Evolutionary conservation across 2,797 vertebrate species (phyloP).

Genomic region (Gobio occitaniae): DNA sequence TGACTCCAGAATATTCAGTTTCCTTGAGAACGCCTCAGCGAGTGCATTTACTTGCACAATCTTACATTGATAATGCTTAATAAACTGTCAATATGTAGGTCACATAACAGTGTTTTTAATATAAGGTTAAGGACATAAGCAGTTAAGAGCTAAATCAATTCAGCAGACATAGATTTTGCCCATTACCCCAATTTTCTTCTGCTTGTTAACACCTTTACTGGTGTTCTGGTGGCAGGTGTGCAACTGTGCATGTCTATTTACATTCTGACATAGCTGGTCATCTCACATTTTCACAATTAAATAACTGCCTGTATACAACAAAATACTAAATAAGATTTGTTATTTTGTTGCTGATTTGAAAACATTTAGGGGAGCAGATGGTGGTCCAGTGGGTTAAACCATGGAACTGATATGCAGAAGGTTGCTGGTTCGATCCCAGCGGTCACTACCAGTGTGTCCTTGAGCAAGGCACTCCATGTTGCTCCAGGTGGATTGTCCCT

Average conservation of each 20-base stretch:
- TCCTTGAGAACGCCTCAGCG: conserved; percentile 3
- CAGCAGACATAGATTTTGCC: background rate
- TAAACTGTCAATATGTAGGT: background rate
- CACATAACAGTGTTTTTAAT: background rate
- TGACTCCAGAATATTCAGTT: conserved; percentile 46
- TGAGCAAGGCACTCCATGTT: too few species aligned
- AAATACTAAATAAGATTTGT: background rate
- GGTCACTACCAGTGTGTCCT: too few species aligned
- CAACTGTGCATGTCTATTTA: background rate
- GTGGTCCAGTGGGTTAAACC: too few species aligned
- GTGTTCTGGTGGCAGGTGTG: background rate
- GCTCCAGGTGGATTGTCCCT: too few species aligned
- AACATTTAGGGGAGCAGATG: background rate
- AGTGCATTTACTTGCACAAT: conserved; percentile 4
- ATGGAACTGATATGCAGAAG: too few species aligned
- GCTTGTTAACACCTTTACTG: background rate
- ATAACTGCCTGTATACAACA: background rate
- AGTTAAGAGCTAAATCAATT: background rate
- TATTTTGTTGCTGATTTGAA: conserved; percentile 2
- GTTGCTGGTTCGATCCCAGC: too few species aligned
- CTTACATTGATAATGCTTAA: background rate
- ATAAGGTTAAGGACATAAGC: background rate
- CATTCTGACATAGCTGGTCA: background rate
- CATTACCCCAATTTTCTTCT: background rate
- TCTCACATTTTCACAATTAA: background rate